These are phyloP conservation scores for Tragelaphus buxtoni DNA, from an alignment of 2,113 vertebrate species.

Conservation along the genomic window DNA sequence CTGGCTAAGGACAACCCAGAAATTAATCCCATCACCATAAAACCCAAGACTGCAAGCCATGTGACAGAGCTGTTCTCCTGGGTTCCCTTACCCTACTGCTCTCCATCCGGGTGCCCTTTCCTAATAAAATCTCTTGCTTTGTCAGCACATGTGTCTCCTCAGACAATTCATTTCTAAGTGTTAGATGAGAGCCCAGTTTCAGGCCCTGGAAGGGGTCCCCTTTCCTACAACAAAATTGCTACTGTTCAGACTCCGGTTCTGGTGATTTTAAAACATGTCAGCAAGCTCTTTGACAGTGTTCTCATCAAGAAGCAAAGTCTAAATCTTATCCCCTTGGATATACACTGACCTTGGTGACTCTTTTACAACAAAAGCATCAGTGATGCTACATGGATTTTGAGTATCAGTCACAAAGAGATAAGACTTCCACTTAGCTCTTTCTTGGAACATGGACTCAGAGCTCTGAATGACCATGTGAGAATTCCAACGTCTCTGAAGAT, in stretches of 20 bases:
- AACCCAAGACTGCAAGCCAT: background rate
- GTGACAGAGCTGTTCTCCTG: background rate
- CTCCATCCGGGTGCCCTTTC: background rate
- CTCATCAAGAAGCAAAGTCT: background rate
- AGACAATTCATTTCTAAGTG: background rate
- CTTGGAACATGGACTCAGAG: background rate
- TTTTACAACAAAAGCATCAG: background rate
- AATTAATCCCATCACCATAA: background rate
- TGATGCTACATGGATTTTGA: background rate
- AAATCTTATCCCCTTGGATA: background rate
- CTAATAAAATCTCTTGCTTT: background rate
- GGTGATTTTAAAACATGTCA: background rate
- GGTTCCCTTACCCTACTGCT: background rate
- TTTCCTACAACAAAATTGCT: background rate
- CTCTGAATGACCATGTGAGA: background rate
- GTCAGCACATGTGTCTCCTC: background rate
- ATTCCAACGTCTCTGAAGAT: background rate
- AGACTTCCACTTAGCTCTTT: background rate
- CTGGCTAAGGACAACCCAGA: background rate
- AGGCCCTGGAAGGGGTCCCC: background rate
- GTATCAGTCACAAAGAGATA: background rate
- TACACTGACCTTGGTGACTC: background rate
- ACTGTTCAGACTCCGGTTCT: background rate
- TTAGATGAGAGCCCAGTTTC: background rate
- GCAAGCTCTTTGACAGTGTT: background rate